Conservation (phyloP, 2,113 vertebrate genomes). For the Gambusia affinis region DNA sequence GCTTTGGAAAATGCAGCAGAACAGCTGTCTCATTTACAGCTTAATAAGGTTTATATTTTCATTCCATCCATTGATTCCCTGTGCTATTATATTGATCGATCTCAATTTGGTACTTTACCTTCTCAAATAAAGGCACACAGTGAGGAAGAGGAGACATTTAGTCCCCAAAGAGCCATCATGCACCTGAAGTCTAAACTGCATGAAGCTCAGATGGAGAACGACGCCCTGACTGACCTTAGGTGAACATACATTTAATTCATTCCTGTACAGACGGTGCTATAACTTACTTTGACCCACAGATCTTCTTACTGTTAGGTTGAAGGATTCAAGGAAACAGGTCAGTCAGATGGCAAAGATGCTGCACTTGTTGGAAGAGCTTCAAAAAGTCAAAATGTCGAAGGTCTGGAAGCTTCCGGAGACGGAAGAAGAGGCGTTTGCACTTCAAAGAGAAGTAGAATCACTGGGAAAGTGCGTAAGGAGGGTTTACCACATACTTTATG, state of each 20-base stretch:
- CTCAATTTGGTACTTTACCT: constrained; percentile 2
- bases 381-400: constrained; percentile 69
- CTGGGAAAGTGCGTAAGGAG: constrained; percentile 74
- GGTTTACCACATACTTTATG: constrained; percentile 59
- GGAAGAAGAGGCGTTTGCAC: constrained; percentile 62
- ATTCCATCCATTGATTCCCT: neutral
- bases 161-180: constrained; percentile 62
- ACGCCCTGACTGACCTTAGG: constrained; percentile 78
- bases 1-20: constrained; percentile 62
- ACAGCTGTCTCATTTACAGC: constrained; percentile 70
- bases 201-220: constrained; percentile 77
- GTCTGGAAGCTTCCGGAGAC: constrained; percentile 79
- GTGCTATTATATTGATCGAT: neutral
- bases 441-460: constrained; percentile 72
- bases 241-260: constrained; percentile 44
- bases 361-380: constrained; percentile 77
- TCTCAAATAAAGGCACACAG: constrained; percentile 66
- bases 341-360: constrained; percentile 78
- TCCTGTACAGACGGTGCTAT: neutral
- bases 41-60: constrained; percentile 71
- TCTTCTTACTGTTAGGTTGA: constrained; percentile 69
- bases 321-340: constrained; percentile 77
- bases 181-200: constrained; percentile 79
- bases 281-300: constrained; percentile 24
- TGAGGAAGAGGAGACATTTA: constrained; percentile 71